Conservation (phyloP, 2,888 invertebrate species). For the Pollenia labialis region DNA sequence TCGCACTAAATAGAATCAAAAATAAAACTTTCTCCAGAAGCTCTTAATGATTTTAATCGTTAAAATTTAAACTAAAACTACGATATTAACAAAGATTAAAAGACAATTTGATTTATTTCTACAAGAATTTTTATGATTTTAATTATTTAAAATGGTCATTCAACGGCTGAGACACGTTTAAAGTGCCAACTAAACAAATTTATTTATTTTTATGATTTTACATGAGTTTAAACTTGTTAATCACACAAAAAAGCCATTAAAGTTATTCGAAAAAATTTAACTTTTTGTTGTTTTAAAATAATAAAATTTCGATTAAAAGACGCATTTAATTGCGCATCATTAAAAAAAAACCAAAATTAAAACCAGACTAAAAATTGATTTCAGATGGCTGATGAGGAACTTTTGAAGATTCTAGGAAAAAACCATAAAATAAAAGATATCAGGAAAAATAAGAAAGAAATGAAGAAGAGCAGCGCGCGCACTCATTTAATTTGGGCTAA, state of each 20-base stretch:
- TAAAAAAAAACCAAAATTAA: constrained; percentile 17
- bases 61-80: constrained; percentile 19
- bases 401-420: constrained; percentile 67
- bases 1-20: background rate
- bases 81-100: constrained; percentile 18
- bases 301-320: constrained; percentile 67
- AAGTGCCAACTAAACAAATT: constrained; percentile 59
- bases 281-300: constrained; percentile 43
- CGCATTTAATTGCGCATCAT: constrained; percentile 59
- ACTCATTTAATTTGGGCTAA: constrained; percentile 56
- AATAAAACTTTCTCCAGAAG: constrained; percentile 61
- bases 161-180: background rate
- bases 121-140: constrained; percentile 37
- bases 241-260: constrained; percentile 53
- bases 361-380: constrained; percentile 53
- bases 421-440: constrained; percentile 54
- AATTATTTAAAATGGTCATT: constrained; percentile 7
- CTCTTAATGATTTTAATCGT: constrained; percentile 37
- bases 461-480: background rate
- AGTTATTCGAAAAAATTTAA: constrained; percentile 36
- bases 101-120: constrained; percentile 32
- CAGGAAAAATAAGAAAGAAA: background rate
- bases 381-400: constrained; percentile 41
- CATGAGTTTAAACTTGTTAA: constrained; percentile 35
- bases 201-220: constrained; percentile 34